Conservation (phyloP, 2,888 invertebrate genomes). For the Schrankia costaestrigalis region DNA sequence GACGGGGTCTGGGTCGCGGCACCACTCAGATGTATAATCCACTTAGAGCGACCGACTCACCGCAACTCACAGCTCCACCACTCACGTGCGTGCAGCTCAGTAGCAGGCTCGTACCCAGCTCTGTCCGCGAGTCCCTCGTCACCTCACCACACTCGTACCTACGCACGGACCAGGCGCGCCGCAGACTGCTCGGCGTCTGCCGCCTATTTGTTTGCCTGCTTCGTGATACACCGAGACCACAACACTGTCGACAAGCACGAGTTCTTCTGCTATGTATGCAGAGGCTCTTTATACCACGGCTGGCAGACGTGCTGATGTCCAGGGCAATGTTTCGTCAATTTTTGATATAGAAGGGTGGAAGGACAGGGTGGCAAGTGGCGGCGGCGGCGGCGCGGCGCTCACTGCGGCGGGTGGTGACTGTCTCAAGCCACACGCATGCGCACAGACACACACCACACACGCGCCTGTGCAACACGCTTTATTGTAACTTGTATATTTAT, state of each 20-base stretch:
- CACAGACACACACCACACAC: too few relatives aligned
- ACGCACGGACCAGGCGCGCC: too few relatives aligned
- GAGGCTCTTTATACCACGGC: not conserved
- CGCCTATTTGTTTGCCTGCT: not conserved
- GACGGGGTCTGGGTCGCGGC: too few relatives aligned
- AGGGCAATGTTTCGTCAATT: not conserved
- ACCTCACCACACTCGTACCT: too few relatives aligned
- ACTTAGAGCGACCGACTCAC: conserved; percentile 7
- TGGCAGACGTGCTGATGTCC: not conserved
- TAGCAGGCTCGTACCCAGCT: too few relatives aligned
- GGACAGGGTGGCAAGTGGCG: not conserved
- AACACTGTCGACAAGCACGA: not conserved
- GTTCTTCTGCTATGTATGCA: not conserved
- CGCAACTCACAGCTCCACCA: conserved; percentile 1
- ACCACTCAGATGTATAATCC: too few relatives aligned
- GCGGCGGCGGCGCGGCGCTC: not conserved
- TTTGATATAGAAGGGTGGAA: not conserved
- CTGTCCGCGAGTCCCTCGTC: too few relatives aligned
- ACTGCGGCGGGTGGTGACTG: not conserved
- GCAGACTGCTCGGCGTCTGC: conserved; percentile 23
- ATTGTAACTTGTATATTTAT: too few relatives aligned
- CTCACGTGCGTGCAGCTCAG: too few relatives aligned
- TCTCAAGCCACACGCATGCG: not conserved
- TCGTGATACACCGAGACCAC: not conserved
- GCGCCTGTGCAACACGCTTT: too few relatives aligned